Evolutionary conservation across 2,888 invertebrate species (phyloP), one percentile per base, ranked within the genome.

Genomic region (Polyommatus iphigenia): DNA sequence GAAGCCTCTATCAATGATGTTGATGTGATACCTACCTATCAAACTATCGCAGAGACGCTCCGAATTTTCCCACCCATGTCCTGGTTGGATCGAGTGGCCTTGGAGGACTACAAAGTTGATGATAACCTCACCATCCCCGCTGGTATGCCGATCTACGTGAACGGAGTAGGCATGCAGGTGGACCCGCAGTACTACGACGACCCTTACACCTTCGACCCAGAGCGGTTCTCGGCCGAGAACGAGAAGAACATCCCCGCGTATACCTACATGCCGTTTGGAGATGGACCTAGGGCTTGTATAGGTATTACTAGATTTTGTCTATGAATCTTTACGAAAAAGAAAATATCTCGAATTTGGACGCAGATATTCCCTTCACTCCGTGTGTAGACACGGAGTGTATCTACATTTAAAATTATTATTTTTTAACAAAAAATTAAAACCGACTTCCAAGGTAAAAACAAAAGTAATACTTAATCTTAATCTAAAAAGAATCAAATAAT

Each of bases 151-250:
- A 79, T 87, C 2, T 87, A 85, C 78, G 82, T 88, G 0, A 87
- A 87, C 78, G 83, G 81, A 0, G 78, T 83, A 0, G 87, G 86
- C 20, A 84, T 88, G 83, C 87, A 87, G 46, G 82, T 83, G 57
- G 94, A 95, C 82, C 89, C 93, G 0, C 85, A 92, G 24, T 92
- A 90, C 82, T 95, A 87, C 83, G 91, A 94, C 0, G 89, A 95
- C 8, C 95, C 95, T 0, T 82, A 85, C 0, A 89, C 90, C 81
- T 95, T 95, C 80, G 90, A 94, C 81, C 95, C 95, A 10, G 90
- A 95, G 77, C 85, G 95, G 77, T 95, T 95, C 81, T 91, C 87
- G 36, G 92, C 94, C 0, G 95, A 95, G 80, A 95, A 95, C 80
- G 94, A 93, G 81, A 83, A 85, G 0, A 88, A 90, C 2, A 83